Evolutionary conservation across 92 coral and sea anemone genomes (phyloP).

Genomic region (Parazoanthus darwini): DNA sequence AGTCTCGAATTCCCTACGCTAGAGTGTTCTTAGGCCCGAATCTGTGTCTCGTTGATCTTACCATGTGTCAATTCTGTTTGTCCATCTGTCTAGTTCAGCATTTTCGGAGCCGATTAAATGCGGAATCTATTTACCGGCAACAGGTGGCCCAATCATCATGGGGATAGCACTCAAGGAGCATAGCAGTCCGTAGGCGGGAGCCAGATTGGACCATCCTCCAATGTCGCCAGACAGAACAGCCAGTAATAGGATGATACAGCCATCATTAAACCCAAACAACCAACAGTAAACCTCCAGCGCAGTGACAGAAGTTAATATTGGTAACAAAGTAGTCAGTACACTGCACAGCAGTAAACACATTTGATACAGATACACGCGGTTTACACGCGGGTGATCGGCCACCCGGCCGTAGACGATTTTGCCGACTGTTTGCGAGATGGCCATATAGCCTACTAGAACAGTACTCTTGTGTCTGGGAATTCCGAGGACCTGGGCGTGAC

Average conservation of each 20-base stretch:
- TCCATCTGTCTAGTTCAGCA: too few species aligned
- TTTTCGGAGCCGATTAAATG: too few species aligned
- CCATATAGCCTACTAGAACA: conserved; percentile 72
- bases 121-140: conserved; percentile 63
- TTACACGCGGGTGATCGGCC: conserved; percentile 71
- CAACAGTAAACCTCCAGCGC: conserved; percentile 59
- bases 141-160: conserved; percentile 79
- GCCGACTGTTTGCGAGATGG: conserved; percentile 73
- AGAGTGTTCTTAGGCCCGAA: too few species aligned
- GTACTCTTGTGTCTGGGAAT: conserved; percentile 61
- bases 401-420: conserved; percentile 73
- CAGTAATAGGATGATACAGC: conserved; percentile 64
- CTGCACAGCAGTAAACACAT: conserved; percentile 70
- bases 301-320: conserved; percentile 54
- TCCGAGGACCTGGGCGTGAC: conserved; percentile 74
- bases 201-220: conserved; percentile 66
- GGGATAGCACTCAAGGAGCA: conserved; percentile 64
- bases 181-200: conserved; percentile 70
- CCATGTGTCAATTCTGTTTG: too few species aligned
- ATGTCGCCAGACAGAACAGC: conserved; percentile 80
- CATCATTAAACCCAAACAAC: conserved; percentile 75
- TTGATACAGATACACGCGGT: conserved; percentile 68
- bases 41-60: too few species aligned
- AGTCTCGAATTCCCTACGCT: too few species aligned
- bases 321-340: conserved; percentile 66